Conservation (phyloP, 2,797 vertebrate genomes). For the Yasuhikotakia modesta region DNA sequence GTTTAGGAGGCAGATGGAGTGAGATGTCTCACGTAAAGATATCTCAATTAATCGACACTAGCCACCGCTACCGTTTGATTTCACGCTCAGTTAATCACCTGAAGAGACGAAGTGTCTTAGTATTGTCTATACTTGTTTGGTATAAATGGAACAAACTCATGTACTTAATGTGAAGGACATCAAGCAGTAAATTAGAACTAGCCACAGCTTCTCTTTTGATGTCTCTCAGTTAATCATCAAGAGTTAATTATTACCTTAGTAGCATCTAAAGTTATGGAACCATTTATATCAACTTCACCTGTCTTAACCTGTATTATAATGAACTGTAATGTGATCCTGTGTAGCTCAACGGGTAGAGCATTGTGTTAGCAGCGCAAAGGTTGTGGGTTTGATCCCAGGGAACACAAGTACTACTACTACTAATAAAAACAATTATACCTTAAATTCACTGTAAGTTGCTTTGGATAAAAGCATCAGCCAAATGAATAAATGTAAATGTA, state of each 20-base stretch:
- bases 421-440: too few relatives aligned
- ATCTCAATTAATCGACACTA: background rate
- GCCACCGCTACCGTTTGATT: constrained; percentile 9
- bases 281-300: too few relatives aligned
- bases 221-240: background rate
- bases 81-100: constrained; percentile 3
- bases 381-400: too few relatives aligned
- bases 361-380: too few relatives aligned
- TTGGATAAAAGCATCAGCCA: too few relatives aligned
- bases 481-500: too few relatives aligned
- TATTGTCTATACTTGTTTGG: background rate
- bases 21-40: background rate
- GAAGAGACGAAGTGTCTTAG: background rate
- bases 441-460: too few relatives aligned
- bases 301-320: too few relatives aligned
- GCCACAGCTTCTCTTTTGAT: background rate
- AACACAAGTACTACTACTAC: too few relatives aligned
- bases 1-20: constrained; percentile 14
- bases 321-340: too few relatives aligned
- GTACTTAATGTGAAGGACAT: background rate
- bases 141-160: background rate
- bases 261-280: background rate
- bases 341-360: too few relatives aligned
- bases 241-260: background rate
- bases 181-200: background rate